Conservation (phyloP, 2,797 vertebrate genomes). For the Schizothorax lantsangensis region DNA sequence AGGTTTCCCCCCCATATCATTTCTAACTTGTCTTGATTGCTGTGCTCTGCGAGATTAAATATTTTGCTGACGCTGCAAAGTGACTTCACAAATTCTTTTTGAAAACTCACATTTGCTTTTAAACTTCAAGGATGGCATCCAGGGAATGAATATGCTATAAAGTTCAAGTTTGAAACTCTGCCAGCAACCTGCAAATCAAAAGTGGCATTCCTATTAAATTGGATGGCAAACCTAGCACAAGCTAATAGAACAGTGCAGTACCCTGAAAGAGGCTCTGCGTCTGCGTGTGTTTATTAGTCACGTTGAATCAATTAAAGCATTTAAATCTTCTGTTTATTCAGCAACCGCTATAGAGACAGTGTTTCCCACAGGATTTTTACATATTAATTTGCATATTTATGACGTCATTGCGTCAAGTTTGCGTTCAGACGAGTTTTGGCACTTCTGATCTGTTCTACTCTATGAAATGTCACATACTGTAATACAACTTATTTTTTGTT, state of each 20-base stretch:
- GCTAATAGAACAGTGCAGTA: background rate
- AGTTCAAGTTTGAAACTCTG: conserved; percentile 27
- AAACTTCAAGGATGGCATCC: conserved; percentile 24
- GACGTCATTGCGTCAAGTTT: too few species aligned
- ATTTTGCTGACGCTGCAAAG: conserved; percentile 22
- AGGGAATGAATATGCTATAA: conserved; percentile 38
- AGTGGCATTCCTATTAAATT: conserved; percentile 29
- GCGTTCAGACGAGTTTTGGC: too few species aligned
- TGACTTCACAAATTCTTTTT: conserved; percentile 19
- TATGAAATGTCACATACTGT: too few species aligned
- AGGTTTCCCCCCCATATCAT: background rate
- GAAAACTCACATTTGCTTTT: conserved; percentile 34
- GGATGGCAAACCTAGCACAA: conserved; percentile 25
- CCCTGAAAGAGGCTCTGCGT: background rate
- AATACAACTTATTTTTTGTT: too few species aligned
- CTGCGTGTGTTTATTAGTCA: too few species aligned
- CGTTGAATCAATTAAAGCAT: too few species aligned
- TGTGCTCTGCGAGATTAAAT: conserved; percentile 21
- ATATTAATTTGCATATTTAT: too few species aligned
- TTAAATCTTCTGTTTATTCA: too few species aligned
- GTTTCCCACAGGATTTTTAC: too few species aligned
- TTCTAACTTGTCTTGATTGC: conserved; percentile 13
- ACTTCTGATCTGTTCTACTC: too few species aligned
- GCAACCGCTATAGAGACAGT: too few species aligned
- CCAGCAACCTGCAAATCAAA: conserved; percentile 43